phyloP scores from a whole-genome alignment of 2,113 vertebrate genomes.

The Macquaria ambigua region DNA sequence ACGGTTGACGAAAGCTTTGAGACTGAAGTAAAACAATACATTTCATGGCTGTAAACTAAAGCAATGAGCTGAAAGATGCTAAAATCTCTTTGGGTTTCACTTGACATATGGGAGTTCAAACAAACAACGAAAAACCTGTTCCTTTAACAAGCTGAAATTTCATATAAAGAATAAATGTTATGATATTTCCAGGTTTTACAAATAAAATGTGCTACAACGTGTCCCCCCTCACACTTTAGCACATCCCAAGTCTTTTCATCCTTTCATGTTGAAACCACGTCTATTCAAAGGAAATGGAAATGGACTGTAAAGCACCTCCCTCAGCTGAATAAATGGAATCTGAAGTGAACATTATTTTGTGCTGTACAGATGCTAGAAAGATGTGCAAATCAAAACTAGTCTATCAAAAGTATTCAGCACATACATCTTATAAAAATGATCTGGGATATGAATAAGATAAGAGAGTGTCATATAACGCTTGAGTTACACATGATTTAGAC shows the following conservation, averaged over 20 bases:
- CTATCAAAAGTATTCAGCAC: background rate
- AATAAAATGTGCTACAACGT: background rate
- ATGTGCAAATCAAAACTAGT: slow-evolving; percentile 42
- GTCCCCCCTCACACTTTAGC: slow-evolving; percentile 4
- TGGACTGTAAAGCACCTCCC: slow-evolving; percentile 19
- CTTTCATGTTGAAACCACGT: slow-evolving; percentile 41
- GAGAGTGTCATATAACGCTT: background rate
- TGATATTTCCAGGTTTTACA: slow-evolving; percentile 7
- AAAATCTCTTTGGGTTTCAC: background rate
- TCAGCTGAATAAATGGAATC: slow-evolving; percentile 19
- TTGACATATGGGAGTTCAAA: too few species aligned
- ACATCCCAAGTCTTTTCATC: slow-evolving; percentile 17
- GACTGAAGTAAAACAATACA: background rate
- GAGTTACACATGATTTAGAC: slow-evolving; percentile 16
- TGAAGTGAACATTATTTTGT: slow-evolving; percentile 49
- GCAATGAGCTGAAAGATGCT: background rate
- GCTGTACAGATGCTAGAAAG: background rate
- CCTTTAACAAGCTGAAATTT: slow-evolving; percentile 8
- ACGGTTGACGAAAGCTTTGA: background rate
- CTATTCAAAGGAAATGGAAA: slow-evolving; percentile 45
- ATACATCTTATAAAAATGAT: slow-evolving; percentile 1
- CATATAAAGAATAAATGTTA: background rate
- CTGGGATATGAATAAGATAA: background rate
- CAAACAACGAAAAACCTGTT: background rate
- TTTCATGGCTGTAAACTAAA: background rate